Conservation (phyloP, 2,797 vertebrate genomes). For the Hozukius guyotensis region DNA sequence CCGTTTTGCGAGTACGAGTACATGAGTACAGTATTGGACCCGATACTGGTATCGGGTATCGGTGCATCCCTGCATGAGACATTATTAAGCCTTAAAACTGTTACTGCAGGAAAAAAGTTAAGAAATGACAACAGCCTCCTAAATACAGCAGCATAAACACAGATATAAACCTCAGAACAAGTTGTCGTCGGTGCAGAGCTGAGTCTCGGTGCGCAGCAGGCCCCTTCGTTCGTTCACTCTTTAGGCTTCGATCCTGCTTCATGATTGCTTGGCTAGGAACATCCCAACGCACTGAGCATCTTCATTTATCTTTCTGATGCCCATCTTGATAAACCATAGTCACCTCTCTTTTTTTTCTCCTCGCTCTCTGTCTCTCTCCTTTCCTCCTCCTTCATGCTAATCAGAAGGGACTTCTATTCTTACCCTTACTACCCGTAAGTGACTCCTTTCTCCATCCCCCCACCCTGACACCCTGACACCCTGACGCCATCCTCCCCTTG, state of each 20-base stretch:
- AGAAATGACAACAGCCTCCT: background rate
- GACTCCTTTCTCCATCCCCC: conserved; percentile 60
- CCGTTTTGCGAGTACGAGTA: too few relatives aligned
- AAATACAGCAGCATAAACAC: background rate
- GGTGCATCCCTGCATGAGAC: background rate
- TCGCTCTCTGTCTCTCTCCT: conserved; percentile 68
- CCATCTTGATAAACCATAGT: conserved; percentile 70
- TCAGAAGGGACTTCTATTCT: conserved; percentile 95
- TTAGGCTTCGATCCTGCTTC: conserved; percentile 16
- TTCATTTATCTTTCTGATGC: conserved; percentile 66
- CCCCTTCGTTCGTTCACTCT: background rate
- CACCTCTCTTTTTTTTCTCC: conserved; percentile 67
- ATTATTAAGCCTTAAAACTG: background rate
- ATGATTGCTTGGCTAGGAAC: conserved; percentile 31
- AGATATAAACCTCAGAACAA: background rate
- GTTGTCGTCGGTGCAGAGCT: background rate
- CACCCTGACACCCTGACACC: background rate
- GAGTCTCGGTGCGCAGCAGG: background rate
- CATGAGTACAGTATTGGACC: too few relatives aligned
- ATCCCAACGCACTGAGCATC: conserved; percentile 62
- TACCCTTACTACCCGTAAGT: conserved; percentile 98
- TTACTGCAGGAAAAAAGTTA: background rate
- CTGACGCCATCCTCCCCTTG: conserved; percentile 44
- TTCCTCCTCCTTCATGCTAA: conserved; percentile 82
- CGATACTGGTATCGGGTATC: too few relatives aligned